phyloP scores from a whole-genome alignment of 2,113 vertebrate genomes.

The Leptosomus discolor region DNA sequence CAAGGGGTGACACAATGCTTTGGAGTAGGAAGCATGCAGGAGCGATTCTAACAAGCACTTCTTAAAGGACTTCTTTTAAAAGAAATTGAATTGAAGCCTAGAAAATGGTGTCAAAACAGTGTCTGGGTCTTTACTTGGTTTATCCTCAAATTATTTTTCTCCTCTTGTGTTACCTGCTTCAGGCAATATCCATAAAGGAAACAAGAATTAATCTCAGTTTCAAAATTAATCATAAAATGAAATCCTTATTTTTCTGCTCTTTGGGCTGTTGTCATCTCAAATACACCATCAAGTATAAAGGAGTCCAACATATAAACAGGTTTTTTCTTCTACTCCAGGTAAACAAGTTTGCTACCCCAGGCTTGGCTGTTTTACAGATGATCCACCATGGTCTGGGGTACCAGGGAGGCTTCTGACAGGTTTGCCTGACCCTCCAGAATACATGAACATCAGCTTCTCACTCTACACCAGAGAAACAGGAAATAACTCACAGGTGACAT shows the following conservation, averaged over 20 bases:
- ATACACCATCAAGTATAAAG: not conserved
- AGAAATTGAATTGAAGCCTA: not conserved
- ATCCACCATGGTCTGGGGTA: slow-evolving; percentile 77
- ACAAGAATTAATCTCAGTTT: not conserved
- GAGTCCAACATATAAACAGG: not conserved
- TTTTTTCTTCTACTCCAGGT: not conserved
- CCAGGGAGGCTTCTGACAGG: slow-evolving; percentile 68
- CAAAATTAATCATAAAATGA: not conserved
- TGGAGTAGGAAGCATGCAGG: not conserved
- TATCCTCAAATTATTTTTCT: not conserved
- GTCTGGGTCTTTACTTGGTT: not conserved
- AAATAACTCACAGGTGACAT: slow-evolving; percentile 75
- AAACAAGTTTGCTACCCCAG: slow-evolving; percentile 74
- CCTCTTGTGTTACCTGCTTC: not conserved
- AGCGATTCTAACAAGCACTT: not conserved
- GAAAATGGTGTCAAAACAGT: not conserved
- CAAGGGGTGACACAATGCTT: not conserved
- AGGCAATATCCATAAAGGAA: not conserved
- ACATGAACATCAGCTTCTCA: slow-evolving; percentile 75
- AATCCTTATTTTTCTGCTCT: not conserved
- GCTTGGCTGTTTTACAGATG: slow-evolving; percentile 79
- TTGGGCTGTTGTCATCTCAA: not conserved
- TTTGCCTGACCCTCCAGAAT: slow-evolving; percentile 75
- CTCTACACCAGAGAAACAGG: slow-evolving; percentile 79
- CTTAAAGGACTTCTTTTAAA: not conserved